phyloP scores from a whole-genome alignment of 2,113 vertebrate genomes.

The Melanocharis versteri region DNA sequence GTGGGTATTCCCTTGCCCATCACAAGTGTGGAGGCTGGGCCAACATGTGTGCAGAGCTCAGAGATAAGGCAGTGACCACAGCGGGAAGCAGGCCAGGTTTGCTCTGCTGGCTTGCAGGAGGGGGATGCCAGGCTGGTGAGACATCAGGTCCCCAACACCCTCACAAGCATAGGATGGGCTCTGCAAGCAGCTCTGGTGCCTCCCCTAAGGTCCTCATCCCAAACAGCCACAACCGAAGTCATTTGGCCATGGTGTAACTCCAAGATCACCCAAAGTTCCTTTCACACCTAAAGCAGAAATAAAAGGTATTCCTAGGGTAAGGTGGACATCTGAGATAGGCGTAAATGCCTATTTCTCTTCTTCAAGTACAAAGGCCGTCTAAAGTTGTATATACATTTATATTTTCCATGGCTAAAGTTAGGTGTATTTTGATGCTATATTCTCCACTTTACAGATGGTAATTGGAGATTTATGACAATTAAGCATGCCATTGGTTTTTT shows the following conservation, averaged over 20 bases:
- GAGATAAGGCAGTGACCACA: not conserved
- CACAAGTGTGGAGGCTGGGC: accelerated
- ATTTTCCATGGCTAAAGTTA: not conserved
- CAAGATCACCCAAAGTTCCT: not conserved
- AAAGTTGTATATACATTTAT: not conserved
- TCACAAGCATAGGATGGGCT: not conserved
- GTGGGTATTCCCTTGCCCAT: not conserved
- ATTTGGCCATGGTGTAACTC: not conserved
- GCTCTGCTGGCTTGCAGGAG: not conserved
- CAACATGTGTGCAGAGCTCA: not conserved
- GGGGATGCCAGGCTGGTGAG: not conserved
- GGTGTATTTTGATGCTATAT: not conserved
- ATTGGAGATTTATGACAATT: not conserved
- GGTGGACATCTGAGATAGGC: not conserved
- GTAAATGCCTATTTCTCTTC: not conserved
- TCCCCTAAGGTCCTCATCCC: not conserved
- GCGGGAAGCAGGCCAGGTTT: not conserved
- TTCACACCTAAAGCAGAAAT: not conserved
- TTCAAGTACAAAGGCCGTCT: not conserved
- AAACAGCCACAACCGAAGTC: not conserved
- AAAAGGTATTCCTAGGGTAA: not conserved
- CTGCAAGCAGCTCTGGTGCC: not conserved
- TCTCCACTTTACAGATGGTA: not conserved
- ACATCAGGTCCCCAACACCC: not conserved
- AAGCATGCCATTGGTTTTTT: not conserved